Conservation (phyloP, 2,797 vertebrate genomes). For the Notolabrus celidotus region DNA sequence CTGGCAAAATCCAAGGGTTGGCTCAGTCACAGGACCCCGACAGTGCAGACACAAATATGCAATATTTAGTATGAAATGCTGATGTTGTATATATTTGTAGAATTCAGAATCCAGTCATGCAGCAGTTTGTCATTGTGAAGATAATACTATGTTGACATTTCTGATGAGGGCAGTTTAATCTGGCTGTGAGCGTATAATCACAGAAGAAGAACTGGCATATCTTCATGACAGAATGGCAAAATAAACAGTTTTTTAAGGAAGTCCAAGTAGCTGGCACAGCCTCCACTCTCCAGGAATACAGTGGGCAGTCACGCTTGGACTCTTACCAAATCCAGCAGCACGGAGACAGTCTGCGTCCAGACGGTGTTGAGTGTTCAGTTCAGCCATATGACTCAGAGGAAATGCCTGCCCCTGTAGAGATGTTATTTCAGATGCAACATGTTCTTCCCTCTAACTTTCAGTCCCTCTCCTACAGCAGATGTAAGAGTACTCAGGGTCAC, state of each 20-base stretch:
- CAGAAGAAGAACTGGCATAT: conserved; percentile 11
- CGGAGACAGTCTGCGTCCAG: conserved; percentile 45
- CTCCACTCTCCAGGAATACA: conserved; percentile 52
- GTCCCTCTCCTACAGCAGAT: conserved; percentile 39
- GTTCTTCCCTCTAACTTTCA: conserved; percentile 30
- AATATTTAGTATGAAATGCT: neutral
- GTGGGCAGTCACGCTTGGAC: conserved; percentile 56
- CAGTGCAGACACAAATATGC: neutral
- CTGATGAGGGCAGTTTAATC: neutral
- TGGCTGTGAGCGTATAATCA: neutral
- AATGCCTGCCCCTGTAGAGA: conserved; percentile 58
- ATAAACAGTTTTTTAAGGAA: conserved; percentile 28
- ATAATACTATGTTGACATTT: neutral
- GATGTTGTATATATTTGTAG: conserved; percentile 2
- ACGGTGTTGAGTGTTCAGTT: conserved; percentile 67
- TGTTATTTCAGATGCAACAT: conserved; percentile 61
- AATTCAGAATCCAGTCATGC: neutral
- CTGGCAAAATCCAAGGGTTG: conserved; percentile 15
- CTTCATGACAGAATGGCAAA: conserved; percentile 9
- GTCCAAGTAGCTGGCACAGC: conserved; percentile 26
- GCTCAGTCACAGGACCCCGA: conserved; percentile 13
- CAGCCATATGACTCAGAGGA: conserved; percentile 72
- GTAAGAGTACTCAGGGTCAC: conserved; percentile 25
- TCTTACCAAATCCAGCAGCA: conserved; percentile 54
- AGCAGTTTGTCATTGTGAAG: neutral